phyloP scores from a whole-genome alignment of 2,888 invertebrate genomes.

The Hofmannophila pseudospretella region DNA sequence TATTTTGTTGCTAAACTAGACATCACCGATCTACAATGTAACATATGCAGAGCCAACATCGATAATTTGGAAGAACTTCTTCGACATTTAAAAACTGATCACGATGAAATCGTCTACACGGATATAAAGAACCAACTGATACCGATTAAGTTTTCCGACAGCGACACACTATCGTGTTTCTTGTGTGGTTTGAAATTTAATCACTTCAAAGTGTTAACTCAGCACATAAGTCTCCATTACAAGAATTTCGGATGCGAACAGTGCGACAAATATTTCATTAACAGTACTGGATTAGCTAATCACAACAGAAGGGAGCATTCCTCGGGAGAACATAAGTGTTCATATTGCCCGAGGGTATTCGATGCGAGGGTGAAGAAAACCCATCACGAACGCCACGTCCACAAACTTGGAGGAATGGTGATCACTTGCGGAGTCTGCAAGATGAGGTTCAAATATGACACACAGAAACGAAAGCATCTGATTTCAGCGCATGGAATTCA shows the following conservation, averaged over 20 bases:
- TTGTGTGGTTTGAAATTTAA: slow-evolving; percentile 2
- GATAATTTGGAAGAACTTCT: slow-evolving; percentile 1
- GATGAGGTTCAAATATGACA: slow-evolving; percentile 30
- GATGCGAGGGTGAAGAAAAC: slow-evolving; percentile 47
- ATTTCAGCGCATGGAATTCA: slow-evolving; percentile 20
- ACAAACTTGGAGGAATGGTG: neutral
- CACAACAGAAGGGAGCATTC: too few species aligned
- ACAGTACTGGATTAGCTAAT: slow-evolving; percentile 1
- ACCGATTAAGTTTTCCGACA: slow-evolving; percentile 6
- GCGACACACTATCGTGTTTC: slow-evolving; percentile 1
- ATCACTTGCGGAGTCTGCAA: neutral
- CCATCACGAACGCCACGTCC: slow-evolving; percentile 37
- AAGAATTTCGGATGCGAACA: slow-evolving; percentile 40
- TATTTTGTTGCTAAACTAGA: slow-evolving; percentile 5
- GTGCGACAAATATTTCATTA: slow-evolving; percentile 23
- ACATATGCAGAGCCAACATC: slow-evolving; percentile 1
- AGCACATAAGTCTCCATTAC: slow-evolving; percentile 26
- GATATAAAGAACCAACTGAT: slow-evolving; percentile 4
- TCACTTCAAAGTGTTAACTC: slow-evolving; percentile 2
- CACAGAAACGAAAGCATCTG: slow-evolving; percentile 29
- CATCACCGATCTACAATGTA: slow-evolving; percentile 5
- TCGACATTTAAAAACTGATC: slow-evolving; percentile 1
- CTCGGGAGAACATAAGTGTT: slow-evolving; percentile 34
- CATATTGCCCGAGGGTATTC: slow-evolving; percentile 50
- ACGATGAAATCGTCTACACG: neutral